These are phyloP conservation scores for Callocephalon fimbriatum DNA, from an alignment of 2,113 vertebrate genomes.

Conservation along the genomic window DNA sequence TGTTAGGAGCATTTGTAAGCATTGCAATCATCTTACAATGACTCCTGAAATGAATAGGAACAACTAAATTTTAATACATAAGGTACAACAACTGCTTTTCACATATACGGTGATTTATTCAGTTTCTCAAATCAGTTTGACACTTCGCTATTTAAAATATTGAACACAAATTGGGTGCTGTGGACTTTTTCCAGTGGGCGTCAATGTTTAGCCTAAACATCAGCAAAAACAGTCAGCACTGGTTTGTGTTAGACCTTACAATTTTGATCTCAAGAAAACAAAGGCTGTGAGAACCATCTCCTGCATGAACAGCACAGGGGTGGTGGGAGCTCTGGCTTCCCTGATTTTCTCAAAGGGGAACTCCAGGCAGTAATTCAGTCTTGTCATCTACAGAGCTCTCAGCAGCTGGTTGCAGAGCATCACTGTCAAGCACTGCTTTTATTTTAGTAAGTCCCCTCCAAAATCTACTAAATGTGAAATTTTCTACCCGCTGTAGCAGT, in stretches of 20 bases:
- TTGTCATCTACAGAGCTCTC: neutral
- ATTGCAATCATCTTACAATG: neutral
- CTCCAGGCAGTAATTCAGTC: neutral
- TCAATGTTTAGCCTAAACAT: neutral
- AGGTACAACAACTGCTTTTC: neutral
- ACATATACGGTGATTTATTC: accelerated
- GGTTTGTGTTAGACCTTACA: neutral
- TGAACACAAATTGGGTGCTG: neutral
- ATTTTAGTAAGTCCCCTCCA: neutral
- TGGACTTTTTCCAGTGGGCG: neutral
- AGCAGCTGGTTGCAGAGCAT: neutral
- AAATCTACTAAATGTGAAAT: neutral
- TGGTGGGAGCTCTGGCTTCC: neutral
- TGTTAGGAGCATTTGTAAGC: neutral
- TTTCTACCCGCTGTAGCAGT: neutral
- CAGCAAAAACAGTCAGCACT: neutral
- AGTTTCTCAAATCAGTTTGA: neutral
- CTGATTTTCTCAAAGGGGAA: neutral
- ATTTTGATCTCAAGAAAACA: neutral
- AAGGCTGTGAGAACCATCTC: accelerated
- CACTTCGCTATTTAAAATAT: neutral
- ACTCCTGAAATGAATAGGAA: neutral
- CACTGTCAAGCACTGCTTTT: neutral
- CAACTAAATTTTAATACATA: neutral
- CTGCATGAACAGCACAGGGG: accelerated